A percentile compares a stretch with the other conserved stretches of the same genome.
phyloP scores from a whole-genome alignment of 2,888 invertebrate species.

The Phaonia tiefii region DNA sequence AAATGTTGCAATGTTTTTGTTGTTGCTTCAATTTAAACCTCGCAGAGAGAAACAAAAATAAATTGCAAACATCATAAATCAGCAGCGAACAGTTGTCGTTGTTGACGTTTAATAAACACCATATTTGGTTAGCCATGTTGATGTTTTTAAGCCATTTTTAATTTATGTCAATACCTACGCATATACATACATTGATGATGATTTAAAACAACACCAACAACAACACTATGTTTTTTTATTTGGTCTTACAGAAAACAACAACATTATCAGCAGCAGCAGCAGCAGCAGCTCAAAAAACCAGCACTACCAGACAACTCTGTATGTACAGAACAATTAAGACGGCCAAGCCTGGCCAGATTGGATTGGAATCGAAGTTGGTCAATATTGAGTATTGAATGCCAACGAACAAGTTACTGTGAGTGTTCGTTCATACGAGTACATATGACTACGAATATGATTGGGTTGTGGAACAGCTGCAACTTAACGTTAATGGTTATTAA shows the following conservation, averaged over 20 bases:
- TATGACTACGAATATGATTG: neutral
- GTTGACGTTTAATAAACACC: constrained; percentile 77
- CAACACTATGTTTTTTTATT: constrained; percentile 4
- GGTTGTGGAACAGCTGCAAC: constrained; percentile 18
- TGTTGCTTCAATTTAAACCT: constrained; percentile 14
- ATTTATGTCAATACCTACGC: constrained; percentile 67
- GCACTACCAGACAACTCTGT: neutral
- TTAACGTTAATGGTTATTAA: constrained; percentile 57
- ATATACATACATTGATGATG: constrained; percentile 48
- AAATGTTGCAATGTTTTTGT: neutral
- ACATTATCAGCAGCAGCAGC: constrained; percentile 26
- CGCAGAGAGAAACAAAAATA: constrained; percentile 39
- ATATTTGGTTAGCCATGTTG: constrained; percentile 76
- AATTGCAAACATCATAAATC: constrained; percentile 71
- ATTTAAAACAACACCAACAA: constrained; percentile 48
- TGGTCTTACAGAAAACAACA: constrained; percentile 34
- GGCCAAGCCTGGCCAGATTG: constrained; percentile 49
- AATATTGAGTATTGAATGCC: constrained; percentile 10
- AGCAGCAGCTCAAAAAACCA: neutral
- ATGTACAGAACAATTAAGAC: constrained; percentile 64
- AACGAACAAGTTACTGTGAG: neutral
- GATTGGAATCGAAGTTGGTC: constrained; percentile 17
- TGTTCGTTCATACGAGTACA: too few relatives aligned
- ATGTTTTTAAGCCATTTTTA: constrained; percentile 70
- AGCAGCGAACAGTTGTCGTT: constrained; percentile 68